A percentile compares a stretch with the other conserved stretches of the same genome.
These are phyloP conservation scores for Idaea dimidiata DNA, from an alignment of 2,888 invertebrate species.

Conservation along the genomic window DNA sequence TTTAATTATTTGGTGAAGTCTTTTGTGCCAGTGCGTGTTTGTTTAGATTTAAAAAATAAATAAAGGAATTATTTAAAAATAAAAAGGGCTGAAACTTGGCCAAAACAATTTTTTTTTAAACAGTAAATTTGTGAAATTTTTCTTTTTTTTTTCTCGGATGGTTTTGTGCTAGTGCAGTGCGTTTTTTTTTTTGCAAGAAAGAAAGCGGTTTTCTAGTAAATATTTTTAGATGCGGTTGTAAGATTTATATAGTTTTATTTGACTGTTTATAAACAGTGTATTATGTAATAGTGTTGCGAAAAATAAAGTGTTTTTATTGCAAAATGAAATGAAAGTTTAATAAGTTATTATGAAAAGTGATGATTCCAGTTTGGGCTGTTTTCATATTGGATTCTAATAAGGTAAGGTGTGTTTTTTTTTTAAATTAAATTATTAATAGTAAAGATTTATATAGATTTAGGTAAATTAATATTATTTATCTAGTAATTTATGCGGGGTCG, in stretches of 20 bases:
- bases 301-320: conserved; percentile 8
- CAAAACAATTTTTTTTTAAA: no score
- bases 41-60: neutral
- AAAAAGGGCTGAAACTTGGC: no score
- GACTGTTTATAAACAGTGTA: no score
- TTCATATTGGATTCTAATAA: conserved; percentile 58
- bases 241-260: no score
- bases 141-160: neutral
- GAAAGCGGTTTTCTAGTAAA: neutral
- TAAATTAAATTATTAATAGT: no score
- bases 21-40: neutral
- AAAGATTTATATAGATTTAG: no score
- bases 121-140: neutral
- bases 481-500: no score
- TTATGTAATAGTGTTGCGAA: no score
- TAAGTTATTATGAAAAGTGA: conserved; percentile 43
- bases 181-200: neutral
- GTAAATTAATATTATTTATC: no score
- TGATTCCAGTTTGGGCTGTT: conserved; percentile 32
- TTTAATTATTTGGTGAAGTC: neutral
- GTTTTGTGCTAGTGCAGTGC: neutral
- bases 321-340: conserved; percentile 18
- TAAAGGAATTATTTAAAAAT: neutral
- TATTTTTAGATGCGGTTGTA: neutral
- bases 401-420: conserved; percentile 37